Conservation (phyloP, 2,888 invertebrate genomes). For the Agrochola lota region DNA sequence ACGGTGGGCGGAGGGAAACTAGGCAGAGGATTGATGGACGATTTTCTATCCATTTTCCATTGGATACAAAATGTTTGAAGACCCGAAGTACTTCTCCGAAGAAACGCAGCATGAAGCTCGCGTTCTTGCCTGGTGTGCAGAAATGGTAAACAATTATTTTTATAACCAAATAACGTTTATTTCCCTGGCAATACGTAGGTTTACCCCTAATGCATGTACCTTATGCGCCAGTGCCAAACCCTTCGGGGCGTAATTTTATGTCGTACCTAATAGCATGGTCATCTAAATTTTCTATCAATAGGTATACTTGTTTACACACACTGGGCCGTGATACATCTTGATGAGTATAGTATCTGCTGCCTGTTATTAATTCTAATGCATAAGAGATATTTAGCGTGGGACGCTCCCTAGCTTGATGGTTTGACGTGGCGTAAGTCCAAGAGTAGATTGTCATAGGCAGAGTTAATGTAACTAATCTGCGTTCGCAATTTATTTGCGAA, state of each 20-base stretch:
- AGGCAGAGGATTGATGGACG: slow-evolving; percentile 41
- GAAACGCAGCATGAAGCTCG: slow-evolving; percentile 47
- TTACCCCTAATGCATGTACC: not conserved
- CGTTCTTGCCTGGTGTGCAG: slow-evolving; percentile 53
- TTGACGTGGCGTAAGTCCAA: not conserved
- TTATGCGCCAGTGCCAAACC: not conserved
- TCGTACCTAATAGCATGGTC: not conserved
- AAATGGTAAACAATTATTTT: slow-evolving; percentile 50
- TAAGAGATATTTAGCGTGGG: not conserved
- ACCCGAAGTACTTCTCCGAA: slow-evolving; percentile 35
- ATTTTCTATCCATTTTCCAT: too few relatives aligned
- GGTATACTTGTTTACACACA: not conserved
- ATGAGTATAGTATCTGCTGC: not conserved
- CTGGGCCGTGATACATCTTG: not conserved
- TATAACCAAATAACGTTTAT: too few relatives aligned
- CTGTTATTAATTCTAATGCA: not conserved
- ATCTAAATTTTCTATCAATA: too few relatives aligned
- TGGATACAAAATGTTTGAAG: slow-evolving; percentile 50
- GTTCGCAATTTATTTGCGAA: too few relatives aligned
- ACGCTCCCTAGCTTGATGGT: not conserved
- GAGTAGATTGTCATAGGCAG: not conserved
- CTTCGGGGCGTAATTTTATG: not conserved
- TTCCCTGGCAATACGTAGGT: not conserved
- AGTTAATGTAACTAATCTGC: not conserved
- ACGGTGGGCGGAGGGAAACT: slow-evolving; percentile 32